These are phyloP conservation scores for Heterodera carotae DNA, from an alignment of 1,140 invertebrate genomes.

Conservation along the genomic window DNA sequence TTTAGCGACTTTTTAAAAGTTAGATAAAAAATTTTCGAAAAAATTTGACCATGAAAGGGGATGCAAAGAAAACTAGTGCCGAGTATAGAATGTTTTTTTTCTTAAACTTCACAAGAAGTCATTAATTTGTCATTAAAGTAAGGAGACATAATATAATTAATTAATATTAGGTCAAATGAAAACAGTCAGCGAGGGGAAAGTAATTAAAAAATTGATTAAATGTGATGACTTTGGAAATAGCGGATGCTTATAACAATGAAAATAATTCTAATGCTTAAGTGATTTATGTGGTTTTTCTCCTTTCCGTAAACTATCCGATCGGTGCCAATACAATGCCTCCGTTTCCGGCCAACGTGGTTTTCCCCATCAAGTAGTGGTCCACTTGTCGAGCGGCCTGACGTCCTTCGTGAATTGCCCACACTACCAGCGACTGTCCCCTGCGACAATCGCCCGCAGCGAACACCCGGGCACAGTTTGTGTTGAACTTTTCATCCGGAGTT, in stretches of 20 bases:
- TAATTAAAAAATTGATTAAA: neutral
- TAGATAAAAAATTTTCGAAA: too few species aligned
- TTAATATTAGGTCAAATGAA: neutral
- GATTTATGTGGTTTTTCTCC: neutral
- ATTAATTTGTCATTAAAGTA: too few species aligned
- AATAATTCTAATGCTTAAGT: too few species aligned
- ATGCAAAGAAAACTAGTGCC: too few species aligned
- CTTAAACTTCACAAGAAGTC: too few species aligned
- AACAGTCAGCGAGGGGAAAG: neutral
- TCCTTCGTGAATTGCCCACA: slow-evolving; percentile 97
- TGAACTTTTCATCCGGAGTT: slow-evolving; percentile 78
- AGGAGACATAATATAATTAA: neutral
- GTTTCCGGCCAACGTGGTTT: slow-evolving; percentile 77
- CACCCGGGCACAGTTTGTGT: slow-evolving; percentile 80
- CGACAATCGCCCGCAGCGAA: slow-evolving; percentile 98
- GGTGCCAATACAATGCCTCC: slow-evolving; percentile 49
- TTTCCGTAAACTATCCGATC: slow-evolving; percentile 9
- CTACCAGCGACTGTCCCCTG: slow-evolving; percentile 92
- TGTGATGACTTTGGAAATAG: neutral
- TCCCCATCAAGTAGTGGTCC: slow-evolving; percentile 81
- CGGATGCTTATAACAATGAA: neutral
- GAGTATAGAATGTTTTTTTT: too few species aligned
- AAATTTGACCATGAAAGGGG: too few species aligned
- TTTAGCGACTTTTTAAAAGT: too few species aligned
- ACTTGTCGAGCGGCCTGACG: slow-evolving; percentile 91